Evolutionary conservation across 2,797 vertebrate species (phyloP), one percentile per base, ranked within the genome.

Genomic region (Podargus strigoides): DNA sequence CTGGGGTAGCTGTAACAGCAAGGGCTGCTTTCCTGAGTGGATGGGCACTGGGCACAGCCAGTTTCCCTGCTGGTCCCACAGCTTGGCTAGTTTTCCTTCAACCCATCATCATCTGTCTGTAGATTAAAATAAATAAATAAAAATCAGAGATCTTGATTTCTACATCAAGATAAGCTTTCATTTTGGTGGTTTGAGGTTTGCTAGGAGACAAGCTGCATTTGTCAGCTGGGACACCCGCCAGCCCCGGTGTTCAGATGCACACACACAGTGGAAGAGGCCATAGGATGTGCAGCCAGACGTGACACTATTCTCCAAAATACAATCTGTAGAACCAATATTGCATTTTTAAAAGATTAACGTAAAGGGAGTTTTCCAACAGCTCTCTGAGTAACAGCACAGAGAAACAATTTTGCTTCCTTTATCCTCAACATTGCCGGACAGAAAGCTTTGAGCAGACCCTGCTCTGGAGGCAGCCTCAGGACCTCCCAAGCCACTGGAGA

Each of bases 251-350:
- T 53, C 4, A 0, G 49, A 23, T 55, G 82, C 70, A 68, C 7
- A 85, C 1, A 0, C 24, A 23, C 0, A 0, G 32, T 34, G 3
- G 53, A 88, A 64, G 23, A 72, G 24, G 47, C 58, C 3, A 2
- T 1, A 46, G 46, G 10, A 46, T 10, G 0, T 3, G 6, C 34
- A 91, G 30, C 24, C 41, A 64, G 41, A 41, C 17, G 68, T 63
- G 26, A 28, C 3, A 5, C 46, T 56, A 2, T 18, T 67, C 58
- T 83, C 53, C 53, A 79, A 91, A 78, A 75, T 17, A 53, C 80
- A 76, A 59, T 41, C 46, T 53, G 14, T 44, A 68, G 37, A 87
- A 82, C n/a, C 26, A 42, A 46, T 20, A 85, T 3, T 39, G 5
- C 10, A n/a, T 74, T 86, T 89, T 47, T 55, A 12, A 37, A 69